These are phyloP conservation scores for Stomatorhinus walkeri DNA, from an alignment of 2,797 vertebrate species.

Conservation along the genomic window DNA sequence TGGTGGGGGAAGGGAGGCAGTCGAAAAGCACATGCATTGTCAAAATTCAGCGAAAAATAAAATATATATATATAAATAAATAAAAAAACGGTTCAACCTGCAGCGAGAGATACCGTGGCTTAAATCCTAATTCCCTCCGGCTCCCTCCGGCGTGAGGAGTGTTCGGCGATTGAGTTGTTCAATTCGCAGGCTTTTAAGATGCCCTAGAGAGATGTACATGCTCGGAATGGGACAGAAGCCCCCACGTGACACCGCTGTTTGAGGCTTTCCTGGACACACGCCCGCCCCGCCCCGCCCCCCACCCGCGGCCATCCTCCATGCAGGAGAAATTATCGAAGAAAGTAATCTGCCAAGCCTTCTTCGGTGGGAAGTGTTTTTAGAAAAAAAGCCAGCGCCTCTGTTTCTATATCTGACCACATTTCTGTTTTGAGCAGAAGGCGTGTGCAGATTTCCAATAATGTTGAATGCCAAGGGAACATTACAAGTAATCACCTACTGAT, in stretches of 20 bases:
- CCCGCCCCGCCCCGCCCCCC: not conserved
- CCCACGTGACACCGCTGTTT: not conserved
- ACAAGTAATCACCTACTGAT: not conserved
- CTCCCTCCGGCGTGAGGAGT: not conserved
- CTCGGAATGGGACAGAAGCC: slow-evolving; percentile 9
- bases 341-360: not conserved
- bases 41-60: not conserved
- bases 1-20: slow-evolving; percentile 41
- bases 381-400: not conserved
- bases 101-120: slow-evolving; percentile 22
- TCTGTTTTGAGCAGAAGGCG: not conserved
- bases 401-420: not conserved
- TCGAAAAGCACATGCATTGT: slow-evolving; percentile 16
- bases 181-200: slow-evolving; percentile 19
- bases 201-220: slow-evolving; percentile 9
- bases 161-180: slow-evolving; percentile 19
- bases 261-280: not conserved
- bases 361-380: not conserved
- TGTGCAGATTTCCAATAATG: slow-evolving; percentile 8
- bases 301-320: not conserved
- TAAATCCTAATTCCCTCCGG: slow-evolving; percentile 23
- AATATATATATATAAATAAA: not conserved
- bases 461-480: not conserved
- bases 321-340: not conserved
- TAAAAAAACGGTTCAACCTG: slow-evolving; percentile 31